A percentile compares a stretch with the other conserved stretches of the same genome.
phyloP scores from a whole-genome alignment of 2,113 vertebrate genomes.

The Microtus richardsoni region DNA sequence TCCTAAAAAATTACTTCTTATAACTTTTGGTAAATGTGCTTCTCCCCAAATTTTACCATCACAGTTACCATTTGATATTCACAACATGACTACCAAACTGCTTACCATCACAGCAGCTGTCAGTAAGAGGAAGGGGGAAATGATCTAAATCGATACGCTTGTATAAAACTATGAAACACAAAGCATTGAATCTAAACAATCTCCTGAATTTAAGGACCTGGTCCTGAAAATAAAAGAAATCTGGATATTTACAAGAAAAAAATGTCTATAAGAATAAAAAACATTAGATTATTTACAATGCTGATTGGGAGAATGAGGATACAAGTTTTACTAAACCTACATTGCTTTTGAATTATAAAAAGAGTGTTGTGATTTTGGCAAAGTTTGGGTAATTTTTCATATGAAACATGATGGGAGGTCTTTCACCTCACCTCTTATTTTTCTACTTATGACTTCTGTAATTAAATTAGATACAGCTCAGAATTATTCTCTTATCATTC shows the following conservation, averaged over 20 bases:
- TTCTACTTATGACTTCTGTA: neutral
- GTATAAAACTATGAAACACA: neutral
- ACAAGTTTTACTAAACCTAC: neutral
- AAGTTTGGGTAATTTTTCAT: neutral
- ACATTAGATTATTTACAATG: neutral
- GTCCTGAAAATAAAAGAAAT: too few relatives aligned
- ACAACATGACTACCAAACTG: neutral
- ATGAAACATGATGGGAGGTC: neutral
- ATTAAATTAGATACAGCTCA: neutral
- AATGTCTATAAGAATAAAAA: too few relatives aligned
- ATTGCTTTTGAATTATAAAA: neutral
- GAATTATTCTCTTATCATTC: neutral
- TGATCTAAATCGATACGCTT: rapidly evolving
- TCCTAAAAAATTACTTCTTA: neutral
- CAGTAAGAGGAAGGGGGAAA: neutral
- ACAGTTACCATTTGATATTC: neutral
- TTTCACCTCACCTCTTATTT: neutral
- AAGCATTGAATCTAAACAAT: neutral
- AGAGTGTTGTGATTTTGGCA: rapidly evolving
- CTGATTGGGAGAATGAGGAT: neutral
- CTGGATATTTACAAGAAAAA: neutral
- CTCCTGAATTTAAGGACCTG: neutral
- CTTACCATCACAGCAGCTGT: neutral
- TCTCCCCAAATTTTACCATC: neutral
- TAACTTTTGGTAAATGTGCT: too few relatives aligned